Conservation (phyloP, 2,113 vertebrate genomes). For the Actinemys pallida region DNA sequence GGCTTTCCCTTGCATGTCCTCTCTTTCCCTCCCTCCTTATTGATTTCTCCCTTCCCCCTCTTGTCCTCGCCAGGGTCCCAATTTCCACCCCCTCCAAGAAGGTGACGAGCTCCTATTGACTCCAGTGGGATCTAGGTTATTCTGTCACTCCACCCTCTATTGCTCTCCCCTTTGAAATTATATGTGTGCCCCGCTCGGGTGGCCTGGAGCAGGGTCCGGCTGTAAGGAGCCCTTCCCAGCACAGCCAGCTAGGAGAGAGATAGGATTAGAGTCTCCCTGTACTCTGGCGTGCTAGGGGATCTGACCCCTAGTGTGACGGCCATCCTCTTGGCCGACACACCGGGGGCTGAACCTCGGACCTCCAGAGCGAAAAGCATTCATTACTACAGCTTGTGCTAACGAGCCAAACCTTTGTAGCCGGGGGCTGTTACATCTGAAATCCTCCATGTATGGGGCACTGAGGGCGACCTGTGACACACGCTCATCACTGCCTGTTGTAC, state of each 20-base stretch:
- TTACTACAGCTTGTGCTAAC: too few species aligned
- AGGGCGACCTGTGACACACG: neutral
- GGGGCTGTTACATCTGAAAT: neutral
- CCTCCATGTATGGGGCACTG: neutral
- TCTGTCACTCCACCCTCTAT: neutral
- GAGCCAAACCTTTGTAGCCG: neutral
- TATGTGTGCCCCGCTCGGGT: neutral
- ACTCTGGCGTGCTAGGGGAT: neutral
- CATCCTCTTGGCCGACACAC: neutral
- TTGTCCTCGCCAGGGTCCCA: neutral
- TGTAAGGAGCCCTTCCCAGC: neutral
- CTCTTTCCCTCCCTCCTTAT: rapidly evolving
- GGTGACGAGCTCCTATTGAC: neutral
- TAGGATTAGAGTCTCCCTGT: neutral
- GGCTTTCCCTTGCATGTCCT: neutral
- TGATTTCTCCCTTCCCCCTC: neutral
- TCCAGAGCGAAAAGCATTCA: neutral
- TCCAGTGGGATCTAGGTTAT: neutral
- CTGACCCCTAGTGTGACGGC: neutral
- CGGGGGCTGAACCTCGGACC: neutral
- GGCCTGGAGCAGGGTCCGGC: neutral
- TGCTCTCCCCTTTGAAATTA: too few species aligned
- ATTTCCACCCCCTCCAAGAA: neutral
- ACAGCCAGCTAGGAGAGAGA: neutral
- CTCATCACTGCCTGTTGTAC: neutral